A percentile compares a stretch with the other conserved stretches of the same genome.
Conservation (phyloP, 2,113 vertebrate genomes). For the Chloropsis cyanopogon region DNA sequence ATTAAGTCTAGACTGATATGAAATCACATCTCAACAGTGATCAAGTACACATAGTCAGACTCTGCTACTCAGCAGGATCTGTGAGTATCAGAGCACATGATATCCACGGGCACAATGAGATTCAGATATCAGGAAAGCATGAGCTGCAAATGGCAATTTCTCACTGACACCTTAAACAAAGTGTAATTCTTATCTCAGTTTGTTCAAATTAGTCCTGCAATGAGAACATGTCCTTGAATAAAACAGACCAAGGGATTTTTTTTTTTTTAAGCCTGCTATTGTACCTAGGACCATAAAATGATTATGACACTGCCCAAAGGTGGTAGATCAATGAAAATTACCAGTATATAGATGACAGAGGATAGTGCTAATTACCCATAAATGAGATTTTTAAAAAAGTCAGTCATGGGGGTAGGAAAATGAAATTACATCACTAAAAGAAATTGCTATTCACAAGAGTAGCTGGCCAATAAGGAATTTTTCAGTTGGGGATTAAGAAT, state of each 20-base stretch:
- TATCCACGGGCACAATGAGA: background rate
- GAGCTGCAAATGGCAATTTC: background rate
- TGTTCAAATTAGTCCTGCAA: background rate
- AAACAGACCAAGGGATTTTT: background rate
- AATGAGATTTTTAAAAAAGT: background rate
- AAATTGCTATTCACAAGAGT: background rate
- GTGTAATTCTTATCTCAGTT: background rate
- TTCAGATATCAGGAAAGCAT: background rate
- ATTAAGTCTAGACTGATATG: background rate
- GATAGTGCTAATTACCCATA: background rate
- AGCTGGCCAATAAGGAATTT: background rate
- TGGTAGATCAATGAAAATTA: background rate
- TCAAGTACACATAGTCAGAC: accelerated
- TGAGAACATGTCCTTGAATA: background rate
- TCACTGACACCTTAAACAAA: background rate
- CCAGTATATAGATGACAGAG: background rate
- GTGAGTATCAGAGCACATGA: background rate
- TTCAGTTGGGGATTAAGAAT: background rate
- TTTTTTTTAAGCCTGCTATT: background rate
- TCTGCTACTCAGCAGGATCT: background rate
- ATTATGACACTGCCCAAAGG: background rate
- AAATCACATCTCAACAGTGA: background rate
- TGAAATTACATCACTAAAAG: background rate
- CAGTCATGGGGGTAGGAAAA: background rate
- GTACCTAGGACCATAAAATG: background rate